A percentile compares a stretch with the other conserved stretches of the same genome.
phyloP scores from a whole-genome alignment of 2,888 invertebrate genomes.

The Lepidonotus clava region DNA sequence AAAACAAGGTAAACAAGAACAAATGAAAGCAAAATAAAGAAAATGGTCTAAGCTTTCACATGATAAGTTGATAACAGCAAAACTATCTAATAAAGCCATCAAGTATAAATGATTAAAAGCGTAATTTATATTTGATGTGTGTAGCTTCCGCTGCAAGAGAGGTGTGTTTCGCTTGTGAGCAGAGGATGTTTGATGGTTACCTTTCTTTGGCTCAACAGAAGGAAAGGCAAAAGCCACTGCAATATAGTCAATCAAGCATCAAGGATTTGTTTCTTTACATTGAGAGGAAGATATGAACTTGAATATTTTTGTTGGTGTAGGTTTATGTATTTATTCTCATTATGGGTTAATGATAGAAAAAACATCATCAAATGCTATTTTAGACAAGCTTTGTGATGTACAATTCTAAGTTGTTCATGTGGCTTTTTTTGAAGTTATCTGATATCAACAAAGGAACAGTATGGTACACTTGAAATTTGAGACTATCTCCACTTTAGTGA shows the following conservation, averaged over 20 bases:
- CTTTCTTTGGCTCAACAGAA: conserved; percentile 31
- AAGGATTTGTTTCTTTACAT: background rate
- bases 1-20: too few species aligned
- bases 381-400: too few species aligned
- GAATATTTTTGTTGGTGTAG: background rate
- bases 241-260: background rate
- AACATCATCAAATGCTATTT: too few species aligned
- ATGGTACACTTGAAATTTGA: too few species aligned
- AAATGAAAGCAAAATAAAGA: background rate
- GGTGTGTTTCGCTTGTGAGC: too few species aligned
- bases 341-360: background rate
- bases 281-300: too few species aligned
- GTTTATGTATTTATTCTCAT: background rate
- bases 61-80: background rate
- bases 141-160: background rate
- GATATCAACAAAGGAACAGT: too few species aligned
- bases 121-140: background rate
- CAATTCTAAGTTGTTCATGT: too few species aligned
- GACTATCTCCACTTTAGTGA: too few species aligned
- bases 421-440: too few species aligned
- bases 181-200: too few species aligned
- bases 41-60: background rate
- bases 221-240: conserved; percentile 29
- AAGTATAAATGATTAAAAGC: background rate
- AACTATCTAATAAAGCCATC: conserved; percentile 9